Conservation (phyloP, 2,888 invertebrate genomes). For the Tinea semifulvella region DNA sequence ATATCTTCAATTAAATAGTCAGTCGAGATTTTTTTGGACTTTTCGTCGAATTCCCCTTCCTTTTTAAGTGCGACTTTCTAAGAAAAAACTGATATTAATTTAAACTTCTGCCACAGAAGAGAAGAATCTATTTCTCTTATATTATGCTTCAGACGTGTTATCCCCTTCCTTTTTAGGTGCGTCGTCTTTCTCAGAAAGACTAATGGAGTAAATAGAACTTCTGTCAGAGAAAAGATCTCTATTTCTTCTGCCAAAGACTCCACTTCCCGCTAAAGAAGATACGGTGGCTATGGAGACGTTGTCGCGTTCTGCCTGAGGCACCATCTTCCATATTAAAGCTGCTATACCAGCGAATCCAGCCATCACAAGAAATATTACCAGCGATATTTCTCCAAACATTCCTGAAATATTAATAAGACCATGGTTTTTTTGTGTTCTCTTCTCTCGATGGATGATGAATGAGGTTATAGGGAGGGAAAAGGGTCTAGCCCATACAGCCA, state of each 20-base stretch:
- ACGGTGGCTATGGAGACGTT: conserved; percentile 53
- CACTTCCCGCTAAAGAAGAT: conserved; percentile 48
- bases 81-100: no score
- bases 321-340: conserved; percentile 63
- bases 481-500: no score
- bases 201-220: conserved; percentile 58
- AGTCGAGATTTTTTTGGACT: no score
- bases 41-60: no score
- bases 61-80: no score
- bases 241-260: conserved; percentile 47
- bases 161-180: conserved; percentile 39
- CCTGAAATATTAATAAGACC: conserved; percentile 38
- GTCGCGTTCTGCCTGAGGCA: conserved; percentile 60
- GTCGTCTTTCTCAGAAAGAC: conserved; percentile 55
- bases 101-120: no score
- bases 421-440: no score
- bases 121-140: no score
- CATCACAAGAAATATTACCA: conserved; percentile 67
- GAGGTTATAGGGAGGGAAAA: no score
- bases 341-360: conserved; percentile 66
- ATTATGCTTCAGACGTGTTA: conserved; percentile 61
- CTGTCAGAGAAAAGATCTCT: conserved; percentile 53
- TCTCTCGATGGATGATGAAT: no score
- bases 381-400: conserved; percentile 52
- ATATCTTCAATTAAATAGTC: no score